Evolutionary conservation across 1,140 invertebrate species (phyloP).

Genomic region (Spodoptera litura): DNA sequence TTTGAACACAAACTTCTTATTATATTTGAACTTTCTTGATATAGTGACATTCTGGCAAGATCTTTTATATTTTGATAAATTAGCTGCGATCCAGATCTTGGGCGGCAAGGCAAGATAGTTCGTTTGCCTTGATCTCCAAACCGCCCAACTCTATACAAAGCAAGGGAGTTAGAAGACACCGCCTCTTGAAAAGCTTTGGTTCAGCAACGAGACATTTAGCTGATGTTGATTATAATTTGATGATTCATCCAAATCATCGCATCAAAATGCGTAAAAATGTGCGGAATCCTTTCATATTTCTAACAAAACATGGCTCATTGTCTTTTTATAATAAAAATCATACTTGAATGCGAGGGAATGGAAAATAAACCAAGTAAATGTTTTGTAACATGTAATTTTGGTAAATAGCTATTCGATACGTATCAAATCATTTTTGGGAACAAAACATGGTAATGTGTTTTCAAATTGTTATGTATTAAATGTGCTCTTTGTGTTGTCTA

Average conservation of each 20-base stretch:
- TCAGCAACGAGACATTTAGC: too few relatives aligned
- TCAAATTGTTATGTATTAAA: constrained; percentile 51
- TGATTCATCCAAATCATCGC: too few relatives aligned
- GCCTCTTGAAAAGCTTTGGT: too few relatives aligned
- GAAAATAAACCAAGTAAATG: constrained; percentile 78
- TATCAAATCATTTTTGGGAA: constrained; percentile 78
- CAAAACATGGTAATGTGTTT: constrained; percentile 64
- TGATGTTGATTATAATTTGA: background rate
- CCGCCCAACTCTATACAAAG: too few relatives aligned
- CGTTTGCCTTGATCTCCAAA: too few relatives aligned
- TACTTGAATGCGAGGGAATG: constrained; percentile 77
- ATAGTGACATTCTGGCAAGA: too few relatives aligned
- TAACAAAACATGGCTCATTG: constrained; percentile 51
- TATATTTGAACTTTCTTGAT: too few relatives aligned
- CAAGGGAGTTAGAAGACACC: too few relatives aligned
- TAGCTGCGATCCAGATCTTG: too few relatives aligned
- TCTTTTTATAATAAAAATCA: constrained; percentile 75
- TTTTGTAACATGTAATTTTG: constrained; percentile 81
- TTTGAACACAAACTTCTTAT: too few relatives aligned
- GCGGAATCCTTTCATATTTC: constrained; percentile 18
- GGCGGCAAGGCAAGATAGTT: too few relatives aligned
- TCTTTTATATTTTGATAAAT: too few relatives aligned
- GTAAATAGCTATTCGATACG: constrained; percentile 83
- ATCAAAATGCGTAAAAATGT: background rate
- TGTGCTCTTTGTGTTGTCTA: constrained; percentile 35